phyloP scores from a whole-genome alignment of 2,888 invertebrate species.

The Parascotia fuliginaria region DNA sequence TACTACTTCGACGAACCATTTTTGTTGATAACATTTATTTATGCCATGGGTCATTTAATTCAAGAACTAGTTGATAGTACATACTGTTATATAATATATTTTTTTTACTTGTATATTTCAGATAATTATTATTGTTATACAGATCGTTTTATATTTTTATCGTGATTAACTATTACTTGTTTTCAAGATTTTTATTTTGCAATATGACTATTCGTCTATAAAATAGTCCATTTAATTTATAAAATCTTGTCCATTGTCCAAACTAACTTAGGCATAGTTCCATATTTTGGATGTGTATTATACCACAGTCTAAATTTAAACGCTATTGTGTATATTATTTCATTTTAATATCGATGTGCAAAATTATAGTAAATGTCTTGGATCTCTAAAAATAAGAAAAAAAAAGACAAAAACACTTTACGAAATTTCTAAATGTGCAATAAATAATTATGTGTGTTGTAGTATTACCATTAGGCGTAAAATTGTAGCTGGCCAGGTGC shows the following conservation, averaged over 20 bases:
- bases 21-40: constrained; percentile 47
- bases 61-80: constrained; percentile 68
- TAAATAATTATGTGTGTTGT: constrained; percentile 87
- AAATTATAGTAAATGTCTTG: constrained; percentile 86
- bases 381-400: constrained; percentile 84
- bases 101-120: constrained; percentile 83
- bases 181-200: constrained; percentile 69
- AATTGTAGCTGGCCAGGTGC: constrained; percentile 71
- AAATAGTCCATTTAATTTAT: constrained; percentile 75
- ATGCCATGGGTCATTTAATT: constrained; percentile 56
- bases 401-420: constrained; percentile 85
- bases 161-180: constrained; percentile 71
- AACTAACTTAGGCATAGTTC: constrained; percentile 82
- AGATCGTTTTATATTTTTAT: constrained; percentile 81
- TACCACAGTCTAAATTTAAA: constrained; percentile 79
- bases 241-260: constrained; percentile 83
- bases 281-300: constrained; percentile 85
- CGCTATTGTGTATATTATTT: constrained; percentile 85
- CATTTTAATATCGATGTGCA: constrained; percentile 83
- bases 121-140: constrained; percentile 82
- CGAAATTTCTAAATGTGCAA: constrained; percentile 86
- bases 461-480: constrained; percentile 86
- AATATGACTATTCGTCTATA: constrained; percentile 59
- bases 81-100: constrained; percentile 76
- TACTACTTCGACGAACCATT: constrained; percentile 43